These are phyloP conservation scores for Chamaea fasciata DNA, from an alignment of 2,113 vertebrate species.

Conservation along the genomic window DNA sequence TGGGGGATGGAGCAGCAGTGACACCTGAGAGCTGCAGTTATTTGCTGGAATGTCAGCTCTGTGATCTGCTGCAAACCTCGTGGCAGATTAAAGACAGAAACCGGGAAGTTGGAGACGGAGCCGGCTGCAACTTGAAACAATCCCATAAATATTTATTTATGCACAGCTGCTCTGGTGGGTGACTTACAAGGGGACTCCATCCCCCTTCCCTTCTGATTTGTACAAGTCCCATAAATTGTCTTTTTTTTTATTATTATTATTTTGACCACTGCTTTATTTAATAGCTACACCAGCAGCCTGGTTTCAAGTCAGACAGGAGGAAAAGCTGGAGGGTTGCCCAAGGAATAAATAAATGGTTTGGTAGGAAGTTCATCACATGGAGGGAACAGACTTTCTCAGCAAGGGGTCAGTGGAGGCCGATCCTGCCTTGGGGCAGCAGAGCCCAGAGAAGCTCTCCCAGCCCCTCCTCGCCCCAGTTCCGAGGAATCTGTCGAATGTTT, in stretches of 20 bases:
- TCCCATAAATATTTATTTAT: background rate
- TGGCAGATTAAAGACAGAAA: background rate
- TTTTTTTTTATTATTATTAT: background rate
- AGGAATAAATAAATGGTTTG: background rate
- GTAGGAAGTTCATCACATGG: background rate
- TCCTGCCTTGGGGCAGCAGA: background rate
- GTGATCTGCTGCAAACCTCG: background rate
- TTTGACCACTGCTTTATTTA: background rate
- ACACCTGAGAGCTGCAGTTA: background rate
- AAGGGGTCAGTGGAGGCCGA: background rate
- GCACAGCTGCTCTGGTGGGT: background rate
- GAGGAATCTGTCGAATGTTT: background rate
- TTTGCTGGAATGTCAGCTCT: background rate
- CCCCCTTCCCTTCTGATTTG: background rate
- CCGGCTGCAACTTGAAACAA: background rate
- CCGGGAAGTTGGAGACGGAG: background rate
- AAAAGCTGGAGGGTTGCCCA: background rate
- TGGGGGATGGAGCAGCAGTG: background rate
- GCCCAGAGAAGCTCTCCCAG: background rate
- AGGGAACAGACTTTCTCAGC: background rate
- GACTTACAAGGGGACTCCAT: background rate
- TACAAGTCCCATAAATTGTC: background rate
- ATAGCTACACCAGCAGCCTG: background rate
- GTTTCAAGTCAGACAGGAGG: background rate
- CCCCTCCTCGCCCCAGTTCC: background rate